Evolutionary conservation across 2,888 invertebrate species (phyloP), one percentile per base, ranked within the genome.

Genomic region (Heliconius hortense): DNA sequence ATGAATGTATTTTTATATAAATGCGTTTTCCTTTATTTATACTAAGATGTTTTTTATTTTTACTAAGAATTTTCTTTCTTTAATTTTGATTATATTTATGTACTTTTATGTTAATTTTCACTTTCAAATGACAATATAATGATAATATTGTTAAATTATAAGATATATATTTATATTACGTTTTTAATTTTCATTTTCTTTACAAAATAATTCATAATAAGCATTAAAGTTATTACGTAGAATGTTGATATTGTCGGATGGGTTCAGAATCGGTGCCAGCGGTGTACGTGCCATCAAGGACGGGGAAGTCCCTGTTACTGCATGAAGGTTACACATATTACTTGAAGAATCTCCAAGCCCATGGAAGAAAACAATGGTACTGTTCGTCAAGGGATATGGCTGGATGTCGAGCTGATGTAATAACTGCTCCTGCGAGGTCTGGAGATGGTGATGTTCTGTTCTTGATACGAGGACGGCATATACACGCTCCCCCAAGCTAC

Each of bases 281-380:
- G 78, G 85, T 90, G 82, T 94, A 92, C 92, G 93, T 94, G 92
- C 93, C 94, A 74, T 93, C 94, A 89, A 83, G 94, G 85, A 92
- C 93, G 74, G 94, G 94, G 83, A 93, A 93, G 88, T 91, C 90
- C 77, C 87, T 93, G 81, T 85, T 94, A 80, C 88, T 93, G 73
- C 93, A 93, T 84, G 93, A 92, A 81, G 90, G 90, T 76, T 94
- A 93, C 84, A 93, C 93, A 26, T 94, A 91, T 88, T 93, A 93
- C 84, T 81, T 93, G 89, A 93, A 94, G 90, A 93, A 94, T 80
- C 84, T 90, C 74, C 93, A 93, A 82, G 92, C 93, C 60, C 92
- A 93, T 78, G 93, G 93, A 1, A 86, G 93, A 77, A 93, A 93
- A 87, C 94, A 93, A 86, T 94, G 94, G 94, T 93, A 93, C 85